These are phyloP conservation scores for Helarctos malayanus DNA, from an alignment of 2,797 vertebrate species.

Conservation along the genomic window DNA sequence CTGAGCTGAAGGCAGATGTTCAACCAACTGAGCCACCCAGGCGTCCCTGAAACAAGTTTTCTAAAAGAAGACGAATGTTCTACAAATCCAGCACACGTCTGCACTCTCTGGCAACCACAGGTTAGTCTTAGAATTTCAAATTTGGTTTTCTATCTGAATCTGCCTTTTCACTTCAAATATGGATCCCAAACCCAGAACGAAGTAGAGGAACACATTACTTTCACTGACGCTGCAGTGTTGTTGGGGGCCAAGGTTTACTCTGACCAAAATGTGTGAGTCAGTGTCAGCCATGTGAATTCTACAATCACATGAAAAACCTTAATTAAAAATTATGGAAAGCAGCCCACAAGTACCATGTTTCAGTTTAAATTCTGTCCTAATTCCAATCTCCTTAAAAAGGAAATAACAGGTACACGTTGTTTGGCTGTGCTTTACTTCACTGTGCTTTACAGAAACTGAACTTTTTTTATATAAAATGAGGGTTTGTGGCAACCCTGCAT, in stretches of 20 bases:
- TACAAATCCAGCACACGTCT: neutral
- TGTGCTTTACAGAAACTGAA: neutral
- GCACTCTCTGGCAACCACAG: neutral
- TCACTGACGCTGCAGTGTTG: neutral
- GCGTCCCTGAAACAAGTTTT: neutral
- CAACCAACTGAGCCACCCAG: no score
- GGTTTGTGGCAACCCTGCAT: neutral
- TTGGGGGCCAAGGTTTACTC: neutral
- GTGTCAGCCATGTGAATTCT: neutral
- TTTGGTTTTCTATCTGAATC: neutral
- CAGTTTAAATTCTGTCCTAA: neutral
- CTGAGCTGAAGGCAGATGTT: no score
- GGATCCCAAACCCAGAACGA: neutral
- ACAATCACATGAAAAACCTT: neutral
- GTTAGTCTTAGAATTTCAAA: neutral
- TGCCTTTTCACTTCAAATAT: neutral
- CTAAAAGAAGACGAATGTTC: slow-evolving; percentile 20
- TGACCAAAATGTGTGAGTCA: neutral
- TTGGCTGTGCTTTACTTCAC: neutral
- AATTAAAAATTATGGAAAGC: slow-evolving; percentile 31
- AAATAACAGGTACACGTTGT: neutral
- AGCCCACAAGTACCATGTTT: neutral
- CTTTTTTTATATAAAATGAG: neutral
- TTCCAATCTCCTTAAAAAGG: neutral
- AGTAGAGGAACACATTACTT: neutral